phyloP scores from a whole-genome alignment of 2,888 invertebrate species.

The Athrips mouffetella region DNA sequence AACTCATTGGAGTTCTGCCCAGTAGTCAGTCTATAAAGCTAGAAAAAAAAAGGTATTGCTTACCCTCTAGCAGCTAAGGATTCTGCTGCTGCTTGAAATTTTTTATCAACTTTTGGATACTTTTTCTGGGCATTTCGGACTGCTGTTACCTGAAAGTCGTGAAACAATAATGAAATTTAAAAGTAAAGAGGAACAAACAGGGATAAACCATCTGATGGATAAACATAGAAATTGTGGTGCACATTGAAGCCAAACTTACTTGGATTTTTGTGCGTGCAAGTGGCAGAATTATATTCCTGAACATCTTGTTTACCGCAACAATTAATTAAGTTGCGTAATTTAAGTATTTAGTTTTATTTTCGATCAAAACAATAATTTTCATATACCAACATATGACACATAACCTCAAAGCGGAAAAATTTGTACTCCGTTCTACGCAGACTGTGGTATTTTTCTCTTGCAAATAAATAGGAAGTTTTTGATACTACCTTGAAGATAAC shows the following conservation, averaged over 20 bases:
- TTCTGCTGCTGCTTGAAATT: conserved; percentile 75
- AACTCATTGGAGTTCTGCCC: too few species aligned
- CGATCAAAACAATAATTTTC: conserved; percentile 4
- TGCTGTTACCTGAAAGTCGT: conserved; percentile 42
- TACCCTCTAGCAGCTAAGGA: conserved; percentile 85
- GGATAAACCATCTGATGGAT: too few species aligned
- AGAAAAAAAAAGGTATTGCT: conserved; percentile 22
- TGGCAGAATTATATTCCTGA: conserved; percentile 42
- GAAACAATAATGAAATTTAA: conserved; percentile 3
- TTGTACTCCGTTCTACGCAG: conserved; percentile 8
- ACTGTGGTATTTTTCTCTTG: not conserved
- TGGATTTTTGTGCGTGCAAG: conserved; percentile 47
- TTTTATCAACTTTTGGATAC: conserved; percentile 64
- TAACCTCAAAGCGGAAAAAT: conserved; percentile 14
- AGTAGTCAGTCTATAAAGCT: too few species aligned
- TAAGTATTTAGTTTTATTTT: conserved; percentile 1
- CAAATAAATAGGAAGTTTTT: not conserved
- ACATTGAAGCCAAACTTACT: conserved; percentile 54
- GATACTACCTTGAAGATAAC: too few species aligned
- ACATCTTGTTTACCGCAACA: conserved; percentile 38
- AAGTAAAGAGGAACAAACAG: too few species aligned
- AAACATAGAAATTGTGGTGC: not conserved
- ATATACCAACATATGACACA: conserved; percentile 8
- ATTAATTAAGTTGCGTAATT: not conserved
- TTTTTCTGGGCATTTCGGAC: conserved; percentile 55